A percentile compares a stretch with the other conserved stretches of the same genome.
Conservation (phyloP, 2,888 invertebrate genomes). For the Athetis lepigone region DNA sequence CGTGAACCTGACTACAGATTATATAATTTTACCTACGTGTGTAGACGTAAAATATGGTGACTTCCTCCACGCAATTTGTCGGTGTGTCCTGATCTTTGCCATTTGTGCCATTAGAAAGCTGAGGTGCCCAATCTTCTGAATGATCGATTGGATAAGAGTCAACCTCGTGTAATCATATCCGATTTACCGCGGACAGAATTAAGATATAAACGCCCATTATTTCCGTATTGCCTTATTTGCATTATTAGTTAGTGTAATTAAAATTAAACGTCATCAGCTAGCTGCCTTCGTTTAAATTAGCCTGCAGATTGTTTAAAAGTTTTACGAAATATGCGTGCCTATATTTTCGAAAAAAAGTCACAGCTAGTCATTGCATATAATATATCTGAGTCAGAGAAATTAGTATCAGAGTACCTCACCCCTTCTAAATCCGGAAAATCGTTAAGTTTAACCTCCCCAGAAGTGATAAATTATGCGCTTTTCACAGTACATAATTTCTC, state of each 20-base stretch:
- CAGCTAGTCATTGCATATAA: too few species aligned
- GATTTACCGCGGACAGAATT: conserved; percentile 25
- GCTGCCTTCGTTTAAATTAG: conserved; percentile 29
- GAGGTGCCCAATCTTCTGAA: conserved; percentile 27
- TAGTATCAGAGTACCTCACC: too few species aligned
- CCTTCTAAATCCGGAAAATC: background rate
- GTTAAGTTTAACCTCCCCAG: background rate
- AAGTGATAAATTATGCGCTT: conserved; percentile 11
- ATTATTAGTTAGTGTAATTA: conserved; percentile 40
- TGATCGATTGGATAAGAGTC: conserved; percentile 29
- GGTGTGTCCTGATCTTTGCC: conserved; percentile 49
- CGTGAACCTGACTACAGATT: conserved; percentile 43
- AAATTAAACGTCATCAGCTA: conserved; percentile 24
- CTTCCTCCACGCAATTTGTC: conserved; percentile 44
- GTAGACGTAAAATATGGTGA: conserved; percentile 27
- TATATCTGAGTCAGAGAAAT: too few species aligned
- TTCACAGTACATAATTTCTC: conserved; percentile 31
- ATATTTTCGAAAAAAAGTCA: background rate
- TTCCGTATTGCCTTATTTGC: conserved; percentile 46
- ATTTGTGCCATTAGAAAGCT: conserved; percentile 60
- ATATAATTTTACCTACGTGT: conserved; percentile 3
- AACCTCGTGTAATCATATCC: conserved; percentile 29
- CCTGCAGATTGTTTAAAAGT: background rate
- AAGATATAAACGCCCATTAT: conserved; percentile 26
- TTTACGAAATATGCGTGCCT: background rate